Evolutionary conservation across 1,140 invertebrate species (phyloP), one percentile per base, ranked within the genome.

Genomic region (Diuraphis noxia): DNA sequence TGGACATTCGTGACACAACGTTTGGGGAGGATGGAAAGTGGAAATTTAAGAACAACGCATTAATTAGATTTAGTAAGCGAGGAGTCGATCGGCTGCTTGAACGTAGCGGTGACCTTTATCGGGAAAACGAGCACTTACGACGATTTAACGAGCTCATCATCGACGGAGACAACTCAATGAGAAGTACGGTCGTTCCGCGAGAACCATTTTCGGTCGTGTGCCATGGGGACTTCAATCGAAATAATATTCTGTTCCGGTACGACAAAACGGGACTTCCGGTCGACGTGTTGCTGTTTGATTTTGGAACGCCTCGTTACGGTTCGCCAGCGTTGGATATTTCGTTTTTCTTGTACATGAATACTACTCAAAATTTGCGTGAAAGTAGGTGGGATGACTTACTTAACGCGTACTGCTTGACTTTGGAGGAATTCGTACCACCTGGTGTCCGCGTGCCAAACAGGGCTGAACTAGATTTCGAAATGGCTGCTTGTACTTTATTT

Each of bases 221-320:
- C 87, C 94, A 94, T 91, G 94, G 94, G 2, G 94, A 94, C 92
- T 93, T 93, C 40, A 94, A 94, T 5, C 91, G 93, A 1, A 94
- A 94, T 88, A 95, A 94, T 84, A 90, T 93, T 13, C 79, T 95
- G 30, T 92, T 92, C 87, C 36, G 40, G 17, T 92, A 92, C 81
- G 88, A 87, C 25, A 9, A n/a, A 38, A 92, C 19, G 92, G 89
- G 23, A 0, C 41, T 92, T 23, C 88, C 93, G 30, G 63, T 93
- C 0, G 92, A 93, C 25, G 92, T 93, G 0, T 93, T 93, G 84
- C 88, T 95, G 2, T 92, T 95, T 34, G 94, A 95, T 88, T 94
- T 95, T 36, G 94, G 93, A 3, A 88, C 93, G 17, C 77, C 93
- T 0, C 92, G 82, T 36, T 94, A 94, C 89, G 92, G 93, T 0